A percentile compares a stretch with the other conserved stretches of the same genome.
Conservation (phyloP, 1,140 invertebrate species). For the Odontomachus brunneus region DNA sequence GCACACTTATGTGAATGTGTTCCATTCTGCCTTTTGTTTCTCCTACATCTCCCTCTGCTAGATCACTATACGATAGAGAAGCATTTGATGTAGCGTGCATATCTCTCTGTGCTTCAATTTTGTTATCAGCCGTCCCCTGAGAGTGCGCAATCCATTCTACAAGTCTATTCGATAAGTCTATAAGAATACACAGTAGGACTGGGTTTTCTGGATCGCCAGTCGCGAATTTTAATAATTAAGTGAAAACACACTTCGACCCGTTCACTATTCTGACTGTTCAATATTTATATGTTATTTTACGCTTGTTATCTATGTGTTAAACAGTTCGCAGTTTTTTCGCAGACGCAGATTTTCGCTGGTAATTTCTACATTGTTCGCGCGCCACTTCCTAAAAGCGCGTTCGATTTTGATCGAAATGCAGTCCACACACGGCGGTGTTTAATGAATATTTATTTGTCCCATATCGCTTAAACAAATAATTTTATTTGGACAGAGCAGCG, state of each 20-base stretch:
- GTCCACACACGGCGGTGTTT: neutral
- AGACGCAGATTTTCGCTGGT: neutral
- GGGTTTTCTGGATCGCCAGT: neutral
- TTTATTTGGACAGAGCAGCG: conserved; percentile 20
- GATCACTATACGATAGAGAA: too few species aligned
- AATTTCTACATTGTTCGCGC: conserved; percentile 7
- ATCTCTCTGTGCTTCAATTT: too few species aligned
- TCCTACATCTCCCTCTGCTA: too few species aligned
- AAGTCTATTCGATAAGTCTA: too few species aligned
- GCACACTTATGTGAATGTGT: too few species aligned
- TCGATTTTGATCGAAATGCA: conserved; percentile 29
- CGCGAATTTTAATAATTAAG: neutral
- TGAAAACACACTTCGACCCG: neutral
- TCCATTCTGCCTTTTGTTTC: too few species aligned
- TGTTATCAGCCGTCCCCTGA: too few species aligned
- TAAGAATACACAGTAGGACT: too few species aligned
- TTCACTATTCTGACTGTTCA: conserved; percentile 8
- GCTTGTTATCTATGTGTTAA: conserved; percentile 18
- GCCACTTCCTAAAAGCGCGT: neutral
- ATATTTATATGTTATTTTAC: conserved; percentile 29
- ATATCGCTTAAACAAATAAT: conserved; percentile 52
- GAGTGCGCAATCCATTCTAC: too few species aligned
- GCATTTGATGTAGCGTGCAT: too few species aligned
- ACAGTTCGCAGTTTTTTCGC: conserved; percentile 20
- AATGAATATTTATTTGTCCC: conserved; percentile 55